phyloP scores from a whole-genome alignment of 1,140 invertebrate species.

The Mactra quadrangularis region DNA sequence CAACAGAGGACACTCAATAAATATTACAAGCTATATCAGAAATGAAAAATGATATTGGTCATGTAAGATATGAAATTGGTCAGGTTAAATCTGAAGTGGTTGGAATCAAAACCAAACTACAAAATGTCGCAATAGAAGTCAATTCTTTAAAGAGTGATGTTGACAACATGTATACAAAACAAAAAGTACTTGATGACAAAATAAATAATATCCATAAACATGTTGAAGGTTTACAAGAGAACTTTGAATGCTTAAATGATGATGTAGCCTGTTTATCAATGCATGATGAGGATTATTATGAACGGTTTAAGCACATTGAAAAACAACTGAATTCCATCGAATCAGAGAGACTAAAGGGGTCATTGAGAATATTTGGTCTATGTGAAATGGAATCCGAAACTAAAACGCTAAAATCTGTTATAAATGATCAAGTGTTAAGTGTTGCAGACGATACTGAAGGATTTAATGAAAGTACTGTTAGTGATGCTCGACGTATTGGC shows the following conservation, averaged over 20 bases:
- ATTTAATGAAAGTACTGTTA: neutral
- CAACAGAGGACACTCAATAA: neutral
- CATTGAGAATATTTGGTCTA: slow-evolving; percentile 6
- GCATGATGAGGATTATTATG: neutral
- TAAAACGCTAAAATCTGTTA: neutral
- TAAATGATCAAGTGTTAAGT: neutral
- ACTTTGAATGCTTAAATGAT: neutral
- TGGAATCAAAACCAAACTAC: neutral
- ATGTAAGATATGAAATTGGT: neutral
- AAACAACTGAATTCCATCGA: neutral
- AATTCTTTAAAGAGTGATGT: neutral
- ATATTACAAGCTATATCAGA: slow-evolving; percentile 3
- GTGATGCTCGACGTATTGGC: neutral
- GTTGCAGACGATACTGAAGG: neutral
- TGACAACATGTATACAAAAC: no score
- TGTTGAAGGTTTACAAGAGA: neutral
- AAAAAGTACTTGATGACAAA: neutral
- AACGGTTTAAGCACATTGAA: neutral
- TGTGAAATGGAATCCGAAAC: neutral
- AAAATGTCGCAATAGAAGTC: neutral
- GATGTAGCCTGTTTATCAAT: neutral
- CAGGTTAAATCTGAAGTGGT: neutral
- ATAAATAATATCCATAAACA: neutral
- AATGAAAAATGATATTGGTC: neutral
- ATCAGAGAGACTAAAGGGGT: slow-evolving; percentile 4